Evolutionary conservation across 2,113 vertebrate species (phyloP).

Genomic region (Vimba vimba): DNA sequence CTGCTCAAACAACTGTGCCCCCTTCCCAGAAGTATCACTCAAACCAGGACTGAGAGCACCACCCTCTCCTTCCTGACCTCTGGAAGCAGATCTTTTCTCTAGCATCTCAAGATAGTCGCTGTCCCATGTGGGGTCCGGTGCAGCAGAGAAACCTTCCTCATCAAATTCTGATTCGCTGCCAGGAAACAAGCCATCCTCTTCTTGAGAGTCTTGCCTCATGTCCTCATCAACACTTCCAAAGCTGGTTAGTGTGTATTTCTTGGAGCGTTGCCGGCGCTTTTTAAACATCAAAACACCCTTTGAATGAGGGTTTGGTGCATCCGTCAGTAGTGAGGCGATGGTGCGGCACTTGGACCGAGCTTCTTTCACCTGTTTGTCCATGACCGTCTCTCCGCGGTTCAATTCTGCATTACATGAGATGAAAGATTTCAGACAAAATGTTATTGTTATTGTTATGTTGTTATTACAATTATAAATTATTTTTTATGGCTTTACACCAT

Average conservation of each 20-base stretch:
- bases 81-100: slow-evolving; percentile 77
- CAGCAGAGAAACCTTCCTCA: slow-evolving; percentile 91
- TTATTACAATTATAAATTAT: neutral
- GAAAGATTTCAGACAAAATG: slow-evolving; percentile 26
- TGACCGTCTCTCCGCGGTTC: slow-evolving; percentile 87
- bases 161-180: slow-evolving; percentile 99
- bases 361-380: slow-evolving; percentile 94
- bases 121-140: slow-evolving; percentile 90
- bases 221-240: slow-evolving; percentile 95
- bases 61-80: slow-evolving; percentile 66
- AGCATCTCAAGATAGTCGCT: slow-evolving; percentile 89
- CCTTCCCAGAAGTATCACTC: slow-evolving; percentile 85
- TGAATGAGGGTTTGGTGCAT: slow-evolving; percentile 96
- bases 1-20: slow-evolving; percentile 92
- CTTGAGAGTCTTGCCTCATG: slow-evolving; percentile 79
- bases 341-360: slow-evolving; percentile 95
- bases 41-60: slow-evolving; percentile 79
- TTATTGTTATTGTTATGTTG: neutral
- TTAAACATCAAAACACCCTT: slow-evolving; percentile 99
- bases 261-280: slow-evolving; percentile 96
- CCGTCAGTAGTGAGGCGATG: slow-evolving; percentile 93
- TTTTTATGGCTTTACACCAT: neutral
- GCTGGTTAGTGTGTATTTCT: slow-evolving; percentile 97
- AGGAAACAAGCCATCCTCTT: slow-evolving; percentile 87
- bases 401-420: slow-evolving; percentile 80